phyloP scores from a whole-genome alignment of 2,888 invertebrate genomes.

The Lasioglossum vierecki region DNA sequence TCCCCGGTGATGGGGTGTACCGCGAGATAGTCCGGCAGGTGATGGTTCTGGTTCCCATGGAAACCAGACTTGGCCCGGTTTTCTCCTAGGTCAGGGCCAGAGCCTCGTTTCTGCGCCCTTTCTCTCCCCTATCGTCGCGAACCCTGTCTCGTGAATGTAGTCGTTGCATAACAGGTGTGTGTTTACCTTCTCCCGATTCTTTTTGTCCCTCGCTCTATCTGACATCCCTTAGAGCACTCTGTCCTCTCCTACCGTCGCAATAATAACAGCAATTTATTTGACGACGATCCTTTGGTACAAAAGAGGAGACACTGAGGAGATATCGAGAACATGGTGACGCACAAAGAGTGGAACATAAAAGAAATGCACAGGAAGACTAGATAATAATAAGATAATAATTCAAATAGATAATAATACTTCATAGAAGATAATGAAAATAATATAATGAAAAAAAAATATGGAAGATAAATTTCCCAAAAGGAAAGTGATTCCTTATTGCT shows the following conservation, averaged over 20 bases:
- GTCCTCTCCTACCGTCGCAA: neutral
- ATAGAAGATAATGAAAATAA: neutral
- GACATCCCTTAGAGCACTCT: neutral
- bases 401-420: neutral
- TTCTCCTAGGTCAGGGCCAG: conserved; percentile 57
- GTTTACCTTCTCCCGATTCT: conserved; percentile 35
- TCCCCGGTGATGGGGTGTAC: conserved; percentile 34
- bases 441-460: neutral
- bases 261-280: neutral
- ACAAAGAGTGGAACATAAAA: neutral
- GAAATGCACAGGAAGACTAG: neutral
- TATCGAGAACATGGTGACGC: neutral
- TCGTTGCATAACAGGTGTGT: conserved; percentile 53
- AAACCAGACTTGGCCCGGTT: conserved; percentile 60
- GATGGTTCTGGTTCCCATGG: conserved; percentile 66
- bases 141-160: conserved; percentile 22
- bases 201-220: neutral
- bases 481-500: neutral
- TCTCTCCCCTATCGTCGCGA: neutral
- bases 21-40: conserved; percentile 67
- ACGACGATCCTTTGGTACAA: neutral
- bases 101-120: conserved; percentile 25
- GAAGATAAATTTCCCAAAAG: neutral
- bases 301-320: neutral
- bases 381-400: neutral